Conservation (phyloP, 2,888 invertebrate genomes). For the Germaria angustata region DNA sequence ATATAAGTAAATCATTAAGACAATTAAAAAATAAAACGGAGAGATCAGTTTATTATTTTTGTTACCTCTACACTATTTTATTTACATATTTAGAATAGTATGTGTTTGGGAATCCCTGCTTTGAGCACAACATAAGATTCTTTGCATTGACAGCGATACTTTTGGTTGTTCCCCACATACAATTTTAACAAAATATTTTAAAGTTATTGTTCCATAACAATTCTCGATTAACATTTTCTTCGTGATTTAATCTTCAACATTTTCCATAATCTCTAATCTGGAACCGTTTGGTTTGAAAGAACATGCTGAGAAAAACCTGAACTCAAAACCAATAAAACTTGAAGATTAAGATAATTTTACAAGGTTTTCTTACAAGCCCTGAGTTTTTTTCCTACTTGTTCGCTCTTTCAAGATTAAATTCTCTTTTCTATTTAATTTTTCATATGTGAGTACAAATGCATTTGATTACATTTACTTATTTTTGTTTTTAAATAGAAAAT, state of each 20-base stretch:
- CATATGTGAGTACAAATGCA: no score
- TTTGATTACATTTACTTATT: background rate
- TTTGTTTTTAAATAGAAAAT: background rate
- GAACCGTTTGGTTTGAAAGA: background rate
- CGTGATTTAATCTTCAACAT: background rate
- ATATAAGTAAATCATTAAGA: no score
- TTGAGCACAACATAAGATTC: no score
- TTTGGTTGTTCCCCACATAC: background rate
- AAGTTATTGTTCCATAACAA: background rate
- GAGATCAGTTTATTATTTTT: no score
- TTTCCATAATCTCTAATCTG: background rate
- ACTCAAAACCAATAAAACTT: background rate
- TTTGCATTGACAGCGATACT: no score
- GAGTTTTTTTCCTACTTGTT: background rate
- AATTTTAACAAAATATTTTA: background rate
- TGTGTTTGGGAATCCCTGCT: no score
- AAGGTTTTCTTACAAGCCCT: background rate
- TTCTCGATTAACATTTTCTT: background rate
- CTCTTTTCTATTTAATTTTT: background rate
- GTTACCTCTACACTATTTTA: no score
- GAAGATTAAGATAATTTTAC: background rate
- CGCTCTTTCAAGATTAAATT: conserved; percentile 1
- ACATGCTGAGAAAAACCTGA: conserved; percentile 11
- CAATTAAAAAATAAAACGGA: no score
- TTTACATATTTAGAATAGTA: no score